Conservation (phyloP, 2,888 invertebrate genomes). For the Hypomecis punctinalis region DNA sequence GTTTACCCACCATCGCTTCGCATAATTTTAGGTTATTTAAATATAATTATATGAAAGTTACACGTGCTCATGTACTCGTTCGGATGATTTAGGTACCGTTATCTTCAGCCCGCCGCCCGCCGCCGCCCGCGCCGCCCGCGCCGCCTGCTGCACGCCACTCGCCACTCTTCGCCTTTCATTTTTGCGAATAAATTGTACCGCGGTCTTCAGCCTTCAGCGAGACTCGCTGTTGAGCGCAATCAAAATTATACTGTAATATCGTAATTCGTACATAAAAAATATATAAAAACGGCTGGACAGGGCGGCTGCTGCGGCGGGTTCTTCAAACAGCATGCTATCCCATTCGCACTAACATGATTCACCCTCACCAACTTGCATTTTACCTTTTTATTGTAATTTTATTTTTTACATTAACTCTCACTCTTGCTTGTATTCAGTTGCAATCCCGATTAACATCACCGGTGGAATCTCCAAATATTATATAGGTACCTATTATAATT, state of each 20-base stretch:
- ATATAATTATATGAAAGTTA: conserved; percentile 5
- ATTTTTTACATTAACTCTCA: too few species aligned
- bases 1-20: not conserved
- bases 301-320: too few species aligned
- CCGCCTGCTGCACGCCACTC: conserved; percentile 1
- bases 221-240: not conserved
- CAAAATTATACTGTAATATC: not conserved
- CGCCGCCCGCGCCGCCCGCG: too few species aligned
- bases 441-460: too few species aligned
- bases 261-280: not conserved
- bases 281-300: not conserved
- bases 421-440: too few species aligned
- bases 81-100: conserved; percentile 23
- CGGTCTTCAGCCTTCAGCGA: conserved; percentile 13
- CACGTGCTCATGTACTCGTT: conserved; percentile 21
- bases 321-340: too few species aligned
- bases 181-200: conserved; percentile 6
- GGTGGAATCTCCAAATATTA: too few species aligned
- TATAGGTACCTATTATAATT: too few species aligned
- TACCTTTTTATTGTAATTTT: too few species aligned
- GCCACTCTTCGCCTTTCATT: conserved; percentile 21
- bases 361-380: too few species aligned
- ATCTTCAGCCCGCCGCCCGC: conserved; percentile 16
- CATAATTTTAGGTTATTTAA: conserved; percentile 14
- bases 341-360: too few species aligned